Evolutionary conservation across 2,888 invertebrate species (phyloP).

Genomic region (Tachystola acroxantha): DNA sequence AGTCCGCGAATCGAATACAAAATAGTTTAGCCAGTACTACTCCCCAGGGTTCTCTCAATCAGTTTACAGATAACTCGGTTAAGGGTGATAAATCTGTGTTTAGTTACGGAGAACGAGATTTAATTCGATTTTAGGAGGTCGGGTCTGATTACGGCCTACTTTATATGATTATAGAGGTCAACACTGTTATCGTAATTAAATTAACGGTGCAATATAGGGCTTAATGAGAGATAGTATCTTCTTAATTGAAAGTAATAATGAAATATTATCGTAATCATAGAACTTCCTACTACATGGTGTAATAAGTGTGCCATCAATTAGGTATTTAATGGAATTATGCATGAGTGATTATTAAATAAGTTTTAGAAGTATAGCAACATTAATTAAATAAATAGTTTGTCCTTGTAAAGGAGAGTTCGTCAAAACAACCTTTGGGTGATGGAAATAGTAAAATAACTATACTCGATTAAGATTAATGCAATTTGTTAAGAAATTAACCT

Average conservation of each 20-base stretch:
- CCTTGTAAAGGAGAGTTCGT: too few species aligned
- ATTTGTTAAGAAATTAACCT: too few species aligned
- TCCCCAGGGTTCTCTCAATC: constrained; percentile 54
- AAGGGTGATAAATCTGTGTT: constrained; percentile 73
- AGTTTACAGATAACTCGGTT: constrained; percentile 66
- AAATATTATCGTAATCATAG: neutral
- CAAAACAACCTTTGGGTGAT: too few species aligned
- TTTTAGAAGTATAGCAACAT: too few species aligned
- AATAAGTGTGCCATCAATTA: too few species aligned
- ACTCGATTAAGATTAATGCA: too few species aligned
- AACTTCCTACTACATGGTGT: too few species aligned
- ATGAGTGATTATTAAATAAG: too few species aligned
- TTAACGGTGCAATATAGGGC: constrained; percentile 26
- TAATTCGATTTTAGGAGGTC: constrained; percentile 58
- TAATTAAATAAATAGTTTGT: too few species aligned
- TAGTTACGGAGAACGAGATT: constrained; percentile 46
- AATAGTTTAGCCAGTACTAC: constrained; percentile 32
- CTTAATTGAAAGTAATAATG: constrained; percentile 8
- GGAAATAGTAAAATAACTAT: too few species aligned
- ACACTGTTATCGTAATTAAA: constrained; percentile 36
- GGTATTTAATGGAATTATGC: too few species aligned
- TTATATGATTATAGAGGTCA: constrained; percentile 61
- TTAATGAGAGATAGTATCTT: constrained; percentile 23
- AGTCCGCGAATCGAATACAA: constrained; percentile 44
- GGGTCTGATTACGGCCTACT: constrained; percentile 44